Conservation (phyloP, 53 echinoderm and acorn worm genomes). For the Mesocentrotus franciscanus region DNA sequence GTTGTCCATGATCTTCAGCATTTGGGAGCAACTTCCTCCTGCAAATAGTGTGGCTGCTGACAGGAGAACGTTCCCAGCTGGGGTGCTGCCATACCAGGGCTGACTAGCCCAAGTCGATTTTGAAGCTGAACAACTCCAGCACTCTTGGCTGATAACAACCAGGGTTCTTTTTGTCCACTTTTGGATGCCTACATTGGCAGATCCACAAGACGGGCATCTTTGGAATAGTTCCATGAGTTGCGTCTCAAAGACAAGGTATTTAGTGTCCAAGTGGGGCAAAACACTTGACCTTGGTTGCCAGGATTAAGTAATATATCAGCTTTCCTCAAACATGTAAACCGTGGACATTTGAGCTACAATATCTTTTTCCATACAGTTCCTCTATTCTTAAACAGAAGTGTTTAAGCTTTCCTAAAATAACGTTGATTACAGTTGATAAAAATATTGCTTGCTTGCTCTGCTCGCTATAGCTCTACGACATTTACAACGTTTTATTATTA, state of each 20-base stretch:
- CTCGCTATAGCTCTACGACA: too few species aligned
- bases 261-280: conserved; percentile 36
- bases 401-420: too few species aligned
- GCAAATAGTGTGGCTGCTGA: conserved; percentile 72
- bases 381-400: too few species aligned
- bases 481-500: too few species aligned
- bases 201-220: conserved; percentile 32
- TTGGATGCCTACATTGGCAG: not conserved
- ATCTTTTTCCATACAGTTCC: too few species aligned
- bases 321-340: too few species aligned
- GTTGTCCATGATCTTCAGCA: not conserved
- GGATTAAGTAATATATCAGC: too few species aligned
- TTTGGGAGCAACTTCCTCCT: conserved; percentile 60
- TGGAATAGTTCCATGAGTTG: conserved; percentile 29
- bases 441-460: too few species aligned
- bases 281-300: not conserved
- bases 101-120: not conserved
- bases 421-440: too few species aligned
- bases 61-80: conserved; percentile 68
- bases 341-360: too few species aligned
- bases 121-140: not conserved
- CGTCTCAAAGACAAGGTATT: conserved; percentile 55
- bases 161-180: not conserved
- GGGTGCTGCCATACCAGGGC: not conserved
- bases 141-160: not conserved